Base-by-base conservation (phyloP, 1,140 invertebrate genomes). In the Amphibalanus amphitrite region DNA sequence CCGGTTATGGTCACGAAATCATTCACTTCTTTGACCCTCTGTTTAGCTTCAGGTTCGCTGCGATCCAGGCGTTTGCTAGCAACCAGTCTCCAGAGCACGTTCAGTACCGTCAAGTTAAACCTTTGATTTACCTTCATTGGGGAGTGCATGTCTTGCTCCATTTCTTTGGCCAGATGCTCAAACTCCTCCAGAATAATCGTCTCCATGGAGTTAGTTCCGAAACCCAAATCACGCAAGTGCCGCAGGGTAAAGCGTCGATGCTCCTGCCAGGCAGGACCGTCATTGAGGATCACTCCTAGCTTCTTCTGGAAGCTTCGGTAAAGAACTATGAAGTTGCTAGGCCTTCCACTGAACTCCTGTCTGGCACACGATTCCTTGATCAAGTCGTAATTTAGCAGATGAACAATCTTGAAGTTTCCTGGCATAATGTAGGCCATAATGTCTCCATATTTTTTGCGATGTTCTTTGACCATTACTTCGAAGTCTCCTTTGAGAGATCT, bases 171-270 rank as follows among this genome's bases (percentile, higher is more conserved):
- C 0, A 89, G 81, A 69, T 86, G 82, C 1, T 75, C 76, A 0
- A 87, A 86, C 79, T 92, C 90, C 26, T 84, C 83, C 76, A 87
- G 84, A 3, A 91, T 85, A 70, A 89, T 83, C 69, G 83, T 80
- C 4, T 85, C 83, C 89, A 92, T 91, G 17, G 85, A 87, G 71
- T 83, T 85, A 70, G 88, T 85, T 0, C 90, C 90, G 73, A 90
- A 92, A 0, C 90, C 90, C 74, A 92, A 67, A 70, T 73, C 74
- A 17, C 70, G 69, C 29, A 73, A 65, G 64, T 75, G 70, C 15
- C 47, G 74, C 29, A 75, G 74, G 25, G 72, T 28, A 23, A 73
- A 73, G 23, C 72, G 69, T 0, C 75, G 29, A 29, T 70, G 69
- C 20, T 69, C 64, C n/a, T 33, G 25, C 70, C 71, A 73, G 23